Evolutionary conservation across 2,113 vertebrate species (phyloP).

Genomic region (Mormyrus iriodes): DNA sequence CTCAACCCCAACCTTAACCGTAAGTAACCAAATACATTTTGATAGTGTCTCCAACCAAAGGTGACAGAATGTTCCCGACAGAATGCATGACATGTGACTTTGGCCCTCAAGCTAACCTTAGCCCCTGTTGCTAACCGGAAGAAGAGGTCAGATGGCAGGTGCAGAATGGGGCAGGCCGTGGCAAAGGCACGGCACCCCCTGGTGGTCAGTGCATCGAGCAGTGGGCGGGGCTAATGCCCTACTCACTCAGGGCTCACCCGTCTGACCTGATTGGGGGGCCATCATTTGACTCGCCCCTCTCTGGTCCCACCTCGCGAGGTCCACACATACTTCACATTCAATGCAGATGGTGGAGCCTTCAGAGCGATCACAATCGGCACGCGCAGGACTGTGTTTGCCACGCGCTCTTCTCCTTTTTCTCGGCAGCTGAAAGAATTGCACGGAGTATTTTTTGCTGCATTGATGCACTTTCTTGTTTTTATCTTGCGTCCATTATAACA

Average conservation of each 20-base stretch:
- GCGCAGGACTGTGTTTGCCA: background rate
- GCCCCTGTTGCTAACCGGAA: slow-evolving; percentile 16
- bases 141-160: background rate
- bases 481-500: background rate
- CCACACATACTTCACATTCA: background rate
- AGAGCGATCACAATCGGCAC: background rate
- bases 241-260: too few relatives aligned
- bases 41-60: background rate
- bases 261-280: too few relatives aligned
- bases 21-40: background rate
- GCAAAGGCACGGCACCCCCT: background rate
- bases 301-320: background rate
- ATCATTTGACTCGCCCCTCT: too few relatives aligned
- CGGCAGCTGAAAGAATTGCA: background rate
- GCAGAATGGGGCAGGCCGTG: background rate
- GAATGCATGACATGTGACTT: slow-evolving; percentile 38
- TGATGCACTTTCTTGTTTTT: background rate
- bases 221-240: background rate
- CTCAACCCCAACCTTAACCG: background rate
- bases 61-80: slow-evolving; percentile 38
- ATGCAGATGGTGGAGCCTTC: background rate
- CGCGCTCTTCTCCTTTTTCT: background rate
- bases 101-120: slow-evolving; percentile 49
- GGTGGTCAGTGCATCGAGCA: background rate
- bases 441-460: background rate